Evolutionary conservation across 2,888 invertebrate species (phyloP).

Genomic region (Celastrina argiolus): DNA sequence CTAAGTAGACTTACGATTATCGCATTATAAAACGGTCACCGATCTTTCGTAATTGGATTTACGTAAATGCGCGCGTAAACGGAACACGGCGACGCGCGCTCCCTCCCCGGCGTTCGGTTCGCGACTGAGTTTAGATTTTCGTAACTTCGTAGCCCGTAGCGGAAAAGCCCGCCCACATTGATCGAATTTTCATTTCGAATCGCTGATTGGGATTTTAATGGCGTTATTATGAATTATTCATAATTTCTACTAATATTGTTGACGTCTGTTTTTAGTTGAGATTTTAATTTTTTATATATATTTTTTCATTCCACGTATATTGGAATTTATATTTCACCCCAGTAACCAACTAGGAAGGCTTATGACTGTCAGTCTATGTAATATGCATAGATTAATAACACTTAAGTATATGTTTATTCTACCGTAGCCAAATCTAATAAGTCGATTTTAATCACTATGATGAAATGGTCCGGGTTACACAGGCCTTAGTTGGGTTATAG

Average conservation of each 20-base stretch:
- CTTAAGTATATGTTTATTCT: too few relatives aligned
- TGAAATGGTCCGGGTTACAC: too few relatives aligned
- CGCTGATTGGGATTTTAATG: background rate
- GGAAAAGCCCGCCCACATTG: slow-evolving; percentile 53
- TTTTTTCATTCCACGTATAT: too few relatives aligned
- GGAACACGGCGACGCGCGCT: slow-evolving; percentile 39
- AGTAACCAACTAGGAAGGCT: too few relatives aligned
- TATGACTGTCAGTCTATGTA: too few relatives aligned
- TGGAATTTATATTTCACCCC: too few relatives aligned
- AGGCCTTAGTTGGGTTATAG: too few relatives aligned
- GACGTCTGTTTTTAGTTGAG: background rate
- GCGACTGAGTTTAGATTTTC: slow-evolving; percentile 46
- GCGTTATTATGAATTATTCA: background rate
- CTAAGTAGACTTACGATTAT: slow-evolving; percentile 37
- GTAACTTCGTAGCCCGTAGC: slow-evolving; percentile 44
- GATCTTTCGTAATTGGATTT: slow-evolving; percentile 62
- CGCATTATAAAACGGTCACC: slow-evolving; percentile 52
- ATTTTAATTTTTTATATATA: too few relatives aligned
- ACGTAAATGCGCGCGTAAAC: slow-evolving; percentile 53
- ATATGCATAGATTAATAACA: too few relatives aligned
- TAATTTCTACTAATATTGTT: background rate
- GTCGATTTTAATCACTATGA: too few relatives aligned
- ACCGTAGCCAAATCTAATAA: too few relatives aligned
- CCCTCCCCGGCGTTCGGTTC: slow-evolving; percentile 43
- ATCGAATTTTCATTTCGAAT: slow-evolving; percentile 45